phyloP scores from a whole-genome alignment of 2,797 vertebrate genomes.

The Phoebastria nigripes region DNA sequence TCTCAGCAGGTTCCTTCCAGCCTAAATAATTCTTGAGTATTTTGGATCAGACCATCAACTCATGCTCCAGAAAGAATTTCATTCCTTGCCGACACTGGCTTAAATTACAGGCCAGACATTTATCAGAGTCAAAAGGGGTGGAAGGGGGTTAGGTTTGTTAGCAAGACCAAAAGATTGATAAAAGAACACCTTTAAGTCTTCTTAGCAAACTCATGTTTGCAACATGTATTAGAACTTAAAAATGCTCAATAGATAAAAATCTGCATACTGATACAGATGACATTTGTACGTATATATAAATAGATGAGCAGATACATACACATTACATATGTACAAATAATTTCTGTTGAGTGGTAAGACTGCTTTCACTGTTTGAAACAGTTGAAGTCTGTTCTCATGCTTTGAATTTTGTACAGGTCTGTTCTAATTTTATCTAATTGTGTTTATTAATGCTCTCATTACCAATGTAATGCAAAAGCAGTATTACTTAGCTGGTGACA shows the following conservation, averaged over 20 bases:
- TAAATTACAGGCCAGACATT: not conserved
- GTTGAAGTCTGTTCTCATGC: not conserved
- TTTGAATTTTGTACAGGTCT: not conserved
- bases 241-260: not conserved
- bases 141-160: not conserved
- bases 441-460: not conserved
- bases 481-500: not conserved
- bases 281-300: not conserved
- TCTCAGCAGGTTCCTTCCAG: not conserved
- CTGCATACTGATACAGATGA: not conserved
- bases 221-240: not conserved
- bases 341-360: not conserved
- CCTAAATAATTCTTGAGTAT: not conserved
- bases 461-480: not conserved
- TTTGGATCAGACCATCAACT: not conserved
- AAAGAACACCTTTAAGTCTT: not conserved
- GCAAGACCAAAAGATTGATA: not conserved
- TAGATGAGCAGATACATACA: not conserved
- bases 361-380: not conserved
- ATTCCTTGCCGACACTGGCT: not conserved
- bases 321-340: not conserved
- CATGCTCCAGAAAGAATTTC: not conserved
- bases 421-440: not conserved
- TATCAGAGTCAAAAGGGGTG: not conserved
- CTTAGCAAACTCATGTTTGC: not conserved